Percentiles rank a stretch among this genome's conserved stretches.
phyloP scores from a whole-genome alignment of 2,888 invertebrate species.

The Tenthredo notha region DNA sequence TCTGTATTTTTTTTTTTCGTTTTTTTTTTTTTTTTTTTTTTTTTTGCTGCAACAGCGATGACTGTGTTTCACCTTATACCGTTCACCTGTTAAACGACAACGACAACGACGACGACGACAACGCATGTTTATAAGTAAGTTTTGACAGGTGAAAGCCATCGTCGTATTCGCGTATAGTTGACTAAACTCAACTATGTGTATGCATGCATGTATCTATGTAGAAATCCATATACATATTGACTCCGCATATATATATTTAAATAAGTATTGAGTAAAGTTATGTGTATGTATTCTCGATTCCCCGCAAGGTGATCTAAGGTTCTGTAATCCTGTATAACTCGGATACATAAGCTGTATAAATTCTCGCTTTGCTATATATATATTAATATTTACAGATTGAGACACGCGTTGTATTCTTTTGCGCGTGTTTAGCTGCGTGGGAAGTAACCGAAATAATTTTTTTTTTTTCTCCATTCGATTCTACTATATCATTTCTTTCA shows the following conservation, averaged over 20 bases:
- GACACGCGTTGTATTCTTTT: too few species aligned
- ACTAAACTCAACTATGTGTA: not conserved
- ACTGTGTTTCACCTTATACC: conserved; percentile 11
- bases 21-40: not conserved
- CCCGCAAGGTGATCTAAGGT: not conserved
- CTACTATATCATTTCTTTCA: not conserved
- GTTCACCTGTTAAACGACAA: conserved; percentile 39
- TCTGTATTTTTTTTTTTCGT: not conserved
- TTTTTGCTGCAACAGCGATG: not conserved
- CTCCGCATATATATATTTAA: not conserved
- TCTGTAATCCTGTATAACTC: not conserved
- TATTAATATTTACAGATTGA: not conserved
- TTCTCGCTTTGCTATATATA: not conserved
- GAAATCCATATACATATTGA: not conserved
- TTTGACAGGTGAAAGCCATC: conserved; percentile 48
- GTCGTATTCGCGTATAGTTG: not conserved
- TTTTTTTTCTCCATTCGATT: not conserved
- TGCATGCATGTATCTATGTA: not conserved
- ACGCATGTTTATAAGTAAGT: conserved; percentile 36
- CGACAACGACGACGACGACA: not conserved
- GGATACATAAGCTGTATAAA: too few species aligned
- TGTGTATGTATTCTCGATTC: not conserved
- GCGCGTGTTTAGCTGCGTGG: too few species aligned
- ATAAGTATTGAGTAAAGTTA: not conserved
- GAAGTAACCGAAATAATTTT: not conserved